Base-by-base conservation (phyloP, 2,888 invertebrate genomes). In the Norana najaformis region DNA sequence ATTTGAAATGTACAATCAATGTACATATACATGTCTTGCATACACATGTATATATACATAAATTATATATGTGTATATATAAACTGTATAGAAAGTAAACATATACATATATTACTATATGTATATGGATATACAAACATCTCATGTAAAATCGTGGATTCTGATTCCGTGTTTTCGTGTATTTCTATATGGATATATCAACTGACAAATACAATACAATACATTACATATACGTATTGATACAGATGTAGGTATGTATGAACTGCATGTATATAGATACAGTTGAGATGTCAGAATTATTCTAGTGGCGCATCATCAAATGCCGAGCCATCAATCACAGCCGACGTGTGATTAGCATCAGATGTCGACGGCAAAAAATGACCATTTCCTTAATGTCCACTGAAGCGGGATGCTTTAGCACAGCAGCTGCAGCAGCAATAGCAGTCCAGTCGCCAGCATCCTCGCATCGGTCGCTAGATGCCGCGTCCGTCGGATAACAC, bases 281-380 rank as follows among this genome's bases (percentile, higher is more conserved):
- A 69, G 30, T 30, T 30, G n/a, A 69, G 69, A 69, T 69, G 69
- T 69, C 30, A 69, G 69, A 69, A 69, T 69, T 69, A 69, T 69
- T 69, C 69, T 69, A n/a, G 69, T 69, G n/a, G 69, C 69, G 69
- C 69, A 69, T n/a, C 69, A 69, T 69, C 69, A 69, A n/a, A n/a
- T n/a, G 69, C n/a, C 69, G 30, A 69, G 69, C 69, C 69, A 69
- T 69, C 69, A 69, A 69, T 69, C 69, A 69, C 69, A 30, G 69
- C 8, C 69, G 69, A 69, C 69, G 69, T 69, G 69, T 69, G 69
- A 69, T 69, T 69, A 69, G 69, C 69, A 69, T 69, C 69, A n/a
- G 69, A 69, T 69, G 69, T 69, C 69, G 69, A 69, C 69, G 69
- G 69, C 69, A 69, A 69, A 69, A 69, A 69, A 69, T 69, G 69